Evolutionary conservation across 2,113 vertebrate species (phyloP), one percentile per base, ranked within the genome.

Genomic region (Mobula birostris): DNA sequence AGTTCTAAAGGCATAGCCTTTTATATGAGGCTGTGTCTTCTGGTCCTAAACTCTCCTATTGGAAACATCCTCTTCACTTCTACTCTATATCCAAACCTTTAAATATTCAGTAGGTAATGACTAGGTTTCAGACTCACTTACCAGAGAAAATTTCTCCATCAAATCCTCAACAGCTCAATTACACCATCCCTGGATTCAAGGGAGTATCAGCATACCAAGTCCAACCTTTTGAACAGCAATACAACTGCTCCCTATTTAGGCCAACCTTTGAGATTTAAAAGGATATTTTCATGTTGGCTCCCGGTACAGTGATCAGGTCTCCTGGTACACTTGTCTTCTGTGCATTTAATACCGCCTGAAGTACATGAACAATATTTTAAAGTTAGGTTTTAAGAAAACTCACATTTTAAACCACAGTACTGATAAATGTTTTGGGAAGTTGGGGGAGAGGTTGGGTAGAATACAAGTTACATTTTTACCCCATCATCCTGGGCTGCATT

Each of bases 221-320:
- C 12, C 78, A 80, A 36, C 78, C 78, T 36, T 48, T 48, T 48
- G 48, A 48, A 48, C 48, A 48, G 48, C 48, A 48, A 48, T 48
- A 48, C 48, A 48, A 48, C 48, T 58, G 5, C 21, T 9, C 19
- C 40, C 15, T 21, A 5, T 80, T 0, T 17, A 70, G 68, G 12
- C 48, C 48, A 48, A 48, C 17, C 21, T 15, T 24, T n/a, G 56
- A 29, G 83, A 19, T 56, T 63, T 7, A 61, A 95, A 97, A 98
- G 97, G 97, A 98, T 98, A 98, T 97, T 94, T 97, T 98, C 94
- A 97, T 97, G 32, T 96, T 97, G n/a, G 97, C 96, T 95, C 97
- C 97, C 74, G 97, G 97, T 94, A 97, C 95, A 76, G 95, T 80
- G n/a, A 98, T 95, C 1, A 95, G 94, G 95, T 98, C 97, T 83